Evolutionary conservation across 1,140 invertebrate species (phyloP).

Genomic region (Penaeus chinensis): DNA sequence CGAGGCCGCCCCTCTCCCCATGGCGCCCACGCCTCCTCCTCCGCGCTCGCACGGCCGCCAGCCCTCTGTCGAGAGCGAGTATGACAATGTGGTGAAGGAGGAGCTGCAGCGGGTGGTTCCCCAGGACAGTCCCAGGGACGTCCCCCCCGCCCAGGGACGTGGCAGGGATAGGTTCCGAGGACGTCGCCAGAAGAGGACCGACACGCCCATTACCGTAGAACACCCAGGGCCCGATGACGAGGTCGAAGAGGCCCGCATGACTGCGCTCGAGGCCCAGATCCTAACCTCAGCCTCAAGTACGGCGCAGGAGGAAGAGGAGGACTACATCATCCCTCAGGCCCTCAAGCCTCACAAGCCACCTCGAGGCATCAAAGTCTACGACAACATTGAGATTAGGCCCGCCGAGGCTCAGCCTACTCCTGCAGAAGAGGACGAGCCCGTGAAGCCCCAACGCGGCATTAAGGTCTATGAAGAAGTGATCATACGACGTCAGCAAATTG

Average conservation of each 20-base stretch:
- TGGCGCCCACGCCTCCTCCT: conserved; percentile 60
- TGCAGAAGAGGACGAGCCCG: conserved; percentile 19
- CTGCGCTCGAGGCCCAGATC: conserved; percentile 38
- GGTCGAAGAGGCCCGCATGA: conserved; percentile 5
- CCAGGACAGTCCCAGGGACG: not conserved
- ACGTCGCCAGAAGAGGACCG: conserved; percentile 50
- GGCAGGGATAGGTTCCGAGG: conserved; percentile 45
- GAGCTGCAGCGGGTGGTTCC: not conserved
- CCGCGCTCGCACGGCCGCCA: conserved; percentile 6
- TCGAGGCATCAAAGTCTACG: conserved; percentile 57
- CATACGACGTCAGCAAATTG: conserved; percentile 6
- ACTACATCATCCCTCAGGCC: conserved; percentile 61
- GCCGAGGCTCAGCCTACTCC: not conserved
- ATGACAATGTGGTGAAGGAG: conserved; percentile 43
- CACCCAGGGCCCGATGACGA: conserved; percentile 19
- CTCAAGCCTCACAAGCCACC: conserved; percentile 51
- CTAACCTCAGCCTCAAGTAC: not conserved
- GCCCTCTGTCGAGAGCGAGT: conserved; percentile 47
- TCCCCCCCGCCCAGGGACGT: conserved; percentile 8
- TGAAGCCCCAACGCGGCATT: conserved; percentile 51
- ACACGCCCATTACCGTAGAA: conserved; percentile 47
- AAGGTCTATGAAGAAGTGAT: conserved; percentile 58
- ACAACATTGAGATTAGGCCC: conserved; percentile 21
- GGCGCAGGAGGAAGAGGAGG: conserved; percentile 41
- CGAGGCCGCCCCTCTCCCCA: conserved; percentile 56